These are phyloP conservation scores for Shargacucullia verbasci DNA, from an alignment of 2,888 invertebrate genomes.

Conservation along the genomic window DNA sequence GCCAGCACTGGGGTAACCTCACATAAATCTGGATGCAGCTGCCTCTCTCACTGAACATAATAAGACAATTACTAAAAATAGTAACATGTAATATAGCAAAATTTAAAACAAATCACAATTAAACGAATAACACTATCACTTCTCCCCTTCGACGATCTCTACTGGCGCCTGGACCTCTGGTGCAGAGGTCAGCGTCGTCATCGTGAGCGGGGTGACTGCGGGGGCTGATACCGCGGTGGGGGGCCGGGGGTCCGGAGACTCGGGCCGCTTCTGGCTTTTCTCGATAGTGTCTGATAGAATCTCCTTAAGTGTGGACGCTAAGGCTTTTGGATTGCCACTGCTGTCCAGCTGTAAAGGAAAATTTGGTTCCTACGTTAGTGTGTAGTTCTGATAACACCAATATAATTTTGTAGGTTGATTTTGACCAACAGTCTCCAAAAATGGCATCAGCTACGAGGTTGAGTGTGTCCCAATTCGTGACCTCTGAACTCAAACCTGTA, in stretches of 20 bases:
- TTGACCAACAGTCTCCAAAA: too few species aligned
- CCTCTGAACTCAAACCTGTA: too few species aligned
- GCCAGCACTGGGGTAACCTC: neutral
- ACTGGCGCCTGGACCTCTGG: constrained; percentile 36
- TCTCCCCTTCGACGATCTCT: constrained; percentile 48
- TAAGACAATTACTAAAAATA: constrained; percentile 43
- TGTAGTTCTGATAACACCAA: neutral
- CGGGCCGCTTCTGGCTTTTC: constrained; percentile 64
- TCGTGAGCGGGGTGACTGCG: constrained; percentile 48
- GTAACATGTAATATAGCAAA: constrained; percentile 58
- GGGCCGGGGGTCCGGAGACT: constrained; percentile 49
- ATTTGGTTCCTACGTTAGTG: neutral
- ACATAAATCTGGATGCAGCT: too few species aligned
- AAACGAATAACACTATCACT: constrained; percentile 63
- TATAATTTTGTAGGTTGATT: too few species aligned
- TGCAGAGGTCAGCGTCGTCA: constrained; percentile 15
- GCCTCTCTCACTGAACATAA: constrained; percentile 1
- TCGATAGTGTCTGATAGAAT: constrained; percentile 81
- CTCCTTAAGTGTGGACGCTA: constrained; percentile 80
- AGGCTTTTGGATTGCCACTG: constrained; percentile 77
- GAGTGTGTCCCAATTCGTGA: too few species aligned
- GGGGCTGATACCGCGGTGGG: constrained; percentile 62
- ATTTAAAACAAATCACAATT: constrained; percentile 64
- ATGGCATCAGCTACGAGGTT: too few species aligned
- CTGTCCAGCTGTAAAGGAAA: constrained; percentile 74